Evolutionary conservation across 2,888 invertebrate species (phyloP), one percentile per base, ranked within the genome.

Genomic region (Camponotus fellah): DNA sequence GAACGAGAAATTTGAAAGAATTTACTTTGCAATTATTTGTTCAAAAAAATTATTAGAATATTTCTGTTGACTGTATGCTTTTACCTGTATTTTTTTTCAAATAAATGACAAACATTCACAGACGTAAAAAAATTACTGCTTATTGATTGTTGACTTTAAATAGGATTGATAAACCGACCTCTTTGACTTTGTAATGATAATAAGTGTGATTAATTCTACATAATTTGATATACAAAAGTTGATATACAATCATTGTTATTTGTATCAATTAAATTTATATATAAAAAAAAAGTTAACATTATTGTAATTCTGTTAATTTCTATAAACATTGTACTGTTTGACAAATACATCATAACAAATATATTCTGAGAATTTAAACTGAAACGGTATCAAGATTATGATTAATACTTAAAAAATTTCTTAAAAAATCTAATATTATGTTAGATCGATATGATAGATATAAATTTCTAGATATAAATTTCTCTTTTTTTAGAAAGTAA

Each of bases 361-460:
- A 17, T 65, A 40, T 49, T 65, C 49, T 26, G 40, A 12, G 12
- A 26, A 53, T 2, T 34, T 3, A 37, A 37, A 26, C 62, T n/a
- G n/a, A 74, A 4, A 12, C 40, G 34, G 1, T 17, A 26, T 68
- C 32, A n/a, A 37, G 26, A 26, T 56, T 77, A 43, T 6, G 10
- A 37, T n/a, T 40, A 56, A 53, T 66, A 66, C 53, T 68, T 77
- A 43, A 1, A 32, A 68, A 56, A 56, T 68, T 58, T 26, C 56
- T 77, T 66, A 43, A 58, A 43, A 68, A 68, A 2, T 5, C 14
- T 10, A n/a, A 0, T 21, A 76, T 17, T 8, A n/a, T 68, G 56
- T 66, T 68, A 5, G 10, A 40, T 53, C 10, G n/a, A 65, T 32
- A 64, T 10, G 17, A 2, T 56, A 14, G 40, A 77, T n/a, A 56